Evolutionary conservation across 2,113 vertebrate species (phyloP), one percentile per base, ranked within the genome.

Genomic region (Vulpes vulpes): DNA sequence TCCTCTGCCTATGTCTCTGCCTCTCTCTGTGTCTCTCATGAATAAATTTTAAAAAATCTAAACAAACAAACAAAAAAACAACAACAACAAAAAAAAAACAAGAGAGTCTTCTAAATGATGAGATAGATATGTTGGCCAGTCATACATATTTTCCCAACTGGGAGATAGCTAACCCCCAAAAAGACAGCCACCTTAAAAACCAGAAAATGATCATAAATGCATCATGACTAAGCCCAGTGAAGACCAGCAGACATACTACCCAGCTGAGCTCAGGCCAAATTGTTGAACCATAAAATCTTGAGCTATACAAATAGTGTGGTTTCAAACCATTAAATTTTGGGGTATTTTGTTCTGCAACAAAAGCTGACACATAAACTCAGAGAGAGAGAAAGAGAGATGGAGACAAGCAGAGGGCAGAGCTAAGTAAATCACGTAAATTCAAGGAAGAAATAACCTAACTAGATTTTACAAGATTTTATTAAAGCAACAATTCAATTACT

Each of bases 391-490:
- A 73, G 19, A 20, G 20, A 38, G 20, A 23, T 11, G 23, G 55
- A 71, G 25, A 95, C 82, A 91, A 83, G 16, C 22, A 82, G n/a
- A 60, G 59, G 32, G 1, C 1, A 60, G 53, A 51, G 85, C 32
- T 81, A 95, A 69, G 10, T 62, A 73, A 95, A 43, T 15, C 32
- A 38, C 22, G 90, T 35, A 83, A 60, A 91, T 80, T 74, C 22
- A 81, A 81, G 32, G 27, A 81, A 59, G 27, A 57, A 51, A 51
- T 51, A 38, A 49, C 62, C 55, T 89, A 67, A 19, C 38, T 74
- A 43, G 55, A 91, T 84, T 81, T 90, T 64, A 81, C 74, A n/a
- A 88, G 20, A 53, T 8, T 88, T 96, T 78, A 91, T n/a, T 88
- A 94, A 86, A 90, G 30, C 9, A 89, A 62, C 11, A 74, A 74